A percentile compares a stretch with the other conserved stretches of the same genome.
These are phyloP conservation scores for Tinamus guttatus DNA, from an alignment of 2,113 vertebrate species.

Conservation along the genomic window DNA sequence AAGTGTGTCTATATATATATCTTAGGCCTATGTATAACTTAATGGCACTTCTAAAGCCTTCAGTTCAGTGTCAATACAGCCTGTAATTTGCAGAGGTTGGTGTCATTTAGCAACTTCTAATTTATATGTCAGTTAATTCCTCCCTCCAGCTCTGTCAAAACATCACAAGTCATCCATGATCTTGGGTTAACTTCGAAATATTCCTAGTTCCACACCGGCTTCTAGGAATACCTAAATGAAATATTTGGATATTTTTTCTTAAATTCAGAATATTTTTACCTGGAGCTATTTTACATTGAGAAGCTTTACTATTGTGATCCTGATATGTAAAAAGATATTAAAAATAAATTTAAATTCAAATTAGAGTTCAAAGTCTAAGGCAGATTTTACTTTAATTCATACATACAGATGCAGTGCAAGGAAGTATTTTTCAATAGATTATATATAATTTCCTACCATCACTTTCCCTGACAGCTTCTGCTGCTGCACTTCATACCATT, in stretches of 20 bases:
- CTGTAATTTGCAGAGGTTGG: not conserved
- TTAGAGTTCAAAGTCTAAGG: not conserved
- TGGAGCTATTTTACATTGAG: not conserved
- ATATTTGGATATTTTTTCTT: not conserved
- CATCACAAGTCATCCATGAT: not conserved
- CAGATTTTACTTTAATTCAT: not conserved
- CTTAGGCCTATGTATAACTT: not conserved
- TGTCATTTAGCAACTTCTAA: not conserved
- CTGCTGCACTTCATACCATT: not conserved
- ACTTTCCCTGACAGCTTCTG: not conserved
- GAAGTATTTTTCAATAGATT: not conserved
- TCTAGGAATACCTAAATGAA: not conserved
- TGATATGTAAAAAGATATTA: not conserved
- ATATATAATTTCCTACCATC: not conserved
- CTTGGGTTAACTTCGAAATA: not conserved
- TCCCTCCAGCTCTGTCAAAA: not conserved
- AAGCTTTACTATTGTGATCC: not conserved
- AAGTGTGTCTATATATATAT: slow-evolving; percentile 1
- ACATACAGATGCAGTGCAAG: not conserved
- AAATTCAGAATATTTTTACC: not conserved
- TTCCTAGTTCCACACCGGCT: not conserved
- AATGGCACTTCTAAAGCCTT: not conserved
- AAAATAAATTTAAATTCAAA: not conserved
- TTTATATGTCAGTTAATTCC: not conserved
- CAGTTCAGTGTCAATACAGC: not conserved